Base-by-base conservation (phyloP, 2,797 vertebrate species). In the Zenarchopterus dispar region DNA sequence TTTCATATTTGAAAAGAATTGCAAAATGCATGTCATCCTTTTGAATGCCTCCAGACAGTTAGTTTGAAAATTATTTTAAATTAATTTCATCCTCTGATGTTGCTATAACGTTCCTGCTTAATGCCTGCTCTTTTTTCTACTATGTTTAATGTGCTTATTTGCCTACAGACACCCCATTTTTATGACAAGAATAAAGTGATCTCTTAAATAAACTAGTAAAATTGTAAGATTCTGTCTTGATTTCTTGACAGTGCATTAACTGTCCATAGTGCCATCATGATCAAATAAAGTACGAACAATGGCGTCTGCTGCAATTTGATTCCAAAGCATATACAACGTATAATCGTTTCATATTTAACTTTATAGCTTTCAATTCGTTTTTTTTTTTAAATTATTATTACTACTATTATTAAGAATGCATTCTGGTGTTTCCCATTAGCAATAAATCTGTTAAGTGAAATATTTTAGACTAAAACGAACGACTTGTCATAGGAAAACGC, bases 141-240 rank as follows among this genome's bases (percentile, higher is more conserved):
- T 58, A 76, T 75, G 54, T 88, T 80, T 52, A 63, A 75, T 81
- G 65, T 80, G 70, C 80, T 88, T 68, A 67, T 84, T 84, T 89
- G 76, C 82, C 65, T 70, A 70, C 62, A 80, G 51, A 77, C 48
- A 74, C 66, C 65, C 82, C 68, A 67, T 90, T 90, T 92, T 85
- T 90, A 85, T 79, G 49, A 82, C 6, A 33, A 73, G 17, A 80
- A 69, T 80, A 56, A 87, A 82, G 59, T 67, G 18, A 75, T 78
- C 70, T 70, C 73, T 81, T 80, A 73, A 78, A 80, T 80, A 84
- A 87, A 78, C 36, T 53, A 81, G 80, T 84, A 87, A 85, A 88
- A 85, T 73, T 15, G 36, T 52, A 21, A 53, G 5, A 8, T 13
- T 55, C 64, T 59, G 23, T 52, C 26, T 1, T 57, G 31, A 18